Evolutionary conservation across 2,113 vertebrate species (phyloP).

Genomic region (Rostratula benghalensis): DNA sequence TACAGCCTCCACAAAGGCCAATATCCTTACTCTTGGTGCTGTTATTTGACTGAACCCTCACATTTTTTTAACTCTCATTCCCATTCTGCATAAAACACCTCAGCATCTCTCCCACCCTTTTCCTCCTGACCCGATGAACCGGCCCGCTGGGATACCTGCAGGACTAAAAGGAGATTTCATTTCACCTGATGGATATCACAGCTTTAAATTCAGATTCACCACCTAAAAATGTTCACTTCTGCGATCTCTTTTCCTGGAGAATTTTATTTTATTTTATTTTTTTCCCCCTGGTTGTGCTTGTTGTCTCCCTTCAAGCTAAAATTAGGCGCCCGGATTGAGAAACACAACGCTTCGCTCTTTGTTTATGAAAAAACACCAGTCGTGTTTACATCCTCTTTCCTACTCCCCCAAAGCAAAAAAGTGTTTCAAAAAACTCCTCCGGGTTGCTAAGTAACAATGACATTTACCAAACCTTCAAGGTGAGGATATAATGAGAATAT

Average conservation of each 20-base stretch:
- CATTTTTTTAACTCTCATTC: not conserved
- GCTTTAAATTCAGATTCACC: not conserved
- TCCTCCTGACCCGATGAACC: not conserved
- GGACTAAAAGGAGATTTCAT: not conserved
- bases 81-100: not conserved
- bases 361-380: not conserved
- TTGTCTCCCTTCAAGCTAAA: not conserved
- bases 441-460: slow-evolving; percentile 19
- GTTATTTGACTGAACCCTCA: not conserved
- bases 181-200: not conserved
- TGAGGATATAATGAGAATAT: not conserved
- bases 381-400: not conserved
- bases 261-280: not conserved
- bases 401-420: not conserved
- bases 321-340: not conserved
- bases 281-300: not conserved
- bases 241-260: not conserved
- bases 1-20: not conserved
- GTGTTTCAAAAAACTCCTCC: not conserved
- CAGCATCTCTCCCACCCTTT: not conserved
- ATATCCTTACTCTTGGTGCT: too few relatives aligned
- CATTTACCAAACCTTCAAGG: not conserved
- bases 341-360: not conserved
- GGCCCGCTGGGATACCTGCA: not conserved
- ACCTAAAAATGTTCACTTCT: not conserved